phyloP scores from a whole-genome alignment of 2,888 invertebrate genomes.

The Timema cristinae region DNA sequence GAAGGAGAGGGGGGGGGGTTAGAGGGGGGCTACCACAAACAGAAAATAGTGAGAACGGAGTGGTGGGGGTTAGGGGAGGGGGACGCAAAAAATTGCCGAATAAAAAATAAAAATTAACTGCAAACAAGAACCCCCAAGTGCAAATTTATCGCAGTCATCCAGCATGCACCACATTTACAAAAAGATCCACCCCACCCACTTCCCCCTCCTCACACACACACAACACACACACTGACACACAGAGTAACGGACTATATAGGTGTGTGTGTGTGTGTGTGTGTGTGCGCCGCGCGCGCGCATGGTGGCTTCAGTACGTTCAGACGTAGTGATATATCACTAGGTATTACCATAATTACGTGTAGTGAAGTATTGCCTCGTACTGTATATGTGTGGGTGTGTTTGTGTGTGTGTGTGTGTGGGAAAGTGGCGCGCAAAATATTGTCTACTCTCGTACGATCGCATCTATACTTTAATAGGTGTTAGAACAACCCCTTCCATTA shows the following conservation, averaged over 20 bases:
- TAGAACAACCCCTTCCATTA: no score
- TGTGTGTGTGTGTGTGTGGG: no score
- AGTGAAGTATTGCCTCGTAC: conserved; percentile 21
- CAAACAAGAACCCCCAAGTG: conserved; percentile 23
- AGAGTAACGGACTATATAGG: no score
- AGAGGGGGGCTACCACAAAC: not conserved
- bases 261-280: no score
- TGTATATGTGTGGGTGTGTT: not conserved
- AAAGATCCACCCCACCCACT: not conserved
- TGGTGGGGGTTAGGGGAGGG: not conserved
- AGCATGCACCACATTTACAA: conserved; percentile 15
- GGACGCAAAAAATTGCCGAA: not conserved
- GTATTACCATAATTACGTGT: conserved; percentile 27
- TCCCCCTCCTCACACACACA: not conserved
- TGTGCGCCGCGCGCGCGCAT: no score
- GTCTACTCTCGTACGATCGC: no score
- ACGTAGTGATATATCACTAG: conserved; percentile 21
- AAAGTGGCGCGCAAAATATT: no score
- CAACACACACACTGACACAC: no score
- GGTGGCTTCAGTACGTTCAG: conserved; percentile 1
- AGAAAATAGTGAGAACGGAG: not conserved
- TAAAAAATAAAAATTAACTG: conserved; percentile 23
- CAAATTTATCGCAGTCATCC: conserved; percentile 24
- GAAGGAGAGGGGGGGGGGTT: not conserved
- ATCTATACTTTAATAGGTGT: no score